Conservation (phyloP, 2,888 invertebrate genomes). For the Xestoiulus laeticollis region DNA sequence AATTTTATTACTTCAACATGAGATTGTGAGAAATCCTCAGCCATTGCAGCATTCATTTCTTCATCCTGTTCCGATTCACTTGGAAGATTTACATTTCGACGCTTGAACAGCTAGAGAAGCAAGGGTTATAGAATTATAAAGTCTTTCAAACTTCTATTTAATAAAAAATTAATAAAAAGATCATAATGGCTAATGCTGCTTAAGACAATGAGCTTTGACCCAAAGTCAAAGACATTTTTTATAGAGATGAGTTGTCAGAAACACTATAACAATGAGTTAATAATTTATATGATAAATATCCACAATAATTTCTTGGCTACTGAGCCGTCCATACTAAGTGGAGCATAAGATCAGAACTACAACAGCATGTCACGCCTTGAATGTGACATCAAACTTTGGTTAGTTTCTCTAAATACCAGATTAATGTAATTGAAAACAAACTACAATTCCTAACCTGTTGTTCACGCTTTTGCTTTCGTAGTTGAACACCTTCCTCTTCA, state of each 20-base stretch:
- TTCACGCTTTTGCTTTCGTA: conserved; percentile 94
- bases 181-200: no score
- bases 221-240: no score
- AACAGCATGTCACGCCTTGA: no score
- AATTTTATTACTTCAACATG: conserved; percentile 48
- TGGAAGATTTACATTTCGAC: conserved; percentile 79
- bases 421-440: no score
- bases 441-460: conserved; percentile 74
- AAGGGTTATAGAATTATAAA: background rate
- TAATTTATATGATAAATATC: background rate
- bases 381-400: no score
- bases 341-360: no score
- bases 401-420: no score
- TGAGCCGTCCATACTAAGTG: background rate
- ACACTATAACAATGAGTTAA: no score
- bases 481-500: conserved; percentile 95
- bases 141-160: no score
- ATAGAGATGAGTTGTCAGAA: no score
- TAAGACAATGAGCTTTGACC: no score
- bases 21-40: conserved; percentile 61
- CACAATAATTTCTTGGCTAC: background rate
- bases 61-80: conserved; percentile 63
- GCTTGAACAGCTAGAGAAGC: conserved; percentile 75
- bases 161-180: no score
- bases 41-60: conserved; percentile 63